Conservation (phyloP, 2,113 vertebrate species). For the Sarotherodon lohbergeri region DNA sequence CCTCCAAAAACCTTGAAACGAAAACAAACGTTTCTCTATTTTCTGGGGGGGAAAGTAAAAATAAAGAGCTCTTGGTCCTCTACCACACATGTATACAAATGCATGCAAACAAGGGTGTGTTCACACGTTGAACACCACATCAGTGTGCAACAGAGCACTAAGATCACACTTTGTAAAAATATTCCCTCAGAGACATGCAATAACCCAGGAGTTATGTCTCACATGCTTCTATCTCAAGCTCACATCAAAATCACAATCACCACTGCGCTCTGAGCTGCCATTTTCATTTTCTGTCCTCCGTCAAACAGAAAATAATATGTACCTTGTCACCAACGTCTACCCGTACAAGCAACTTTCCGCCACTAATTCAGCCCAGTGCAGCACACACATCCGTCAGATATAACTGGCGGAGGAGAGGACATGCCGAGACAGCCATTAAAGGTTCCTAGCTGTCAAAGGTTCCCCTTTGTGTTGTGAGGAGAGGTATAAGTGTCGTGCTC, state of each 20-base stretch:
- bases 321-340: constrained; percentile 60
- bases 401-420: constrained; percentile 57
- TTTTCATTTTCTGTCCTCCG: constrained; percentile 61
- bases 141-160: constrained; percentile 23
- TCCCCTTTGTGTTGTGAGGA: constrained; percentile 70
- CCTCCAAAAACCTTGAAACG: background rate
- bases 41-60: background rate
- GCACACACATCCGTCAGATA: constrained; percentile 62
- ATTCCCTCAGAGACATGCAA: constrained; percentile 35
- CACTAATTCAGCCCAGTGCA: constrained; percentile 53
- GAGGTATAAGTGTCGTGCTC: constrained; percentile 69
- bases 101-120: constrained; percentile 45
- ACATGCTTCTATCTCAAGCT: constrained; percentile 46
- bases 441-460: constrained; percentile 74
- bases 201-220: constrained; percentile 21
- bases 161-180: constrained; percentile 57
- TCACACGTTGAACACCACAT: constrained; percentile 28
- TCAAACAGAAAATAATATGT: constrained; percentile 65
- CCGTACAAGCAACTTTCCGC: constrained; percentile 54
- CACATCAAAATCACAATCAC: constrained; percentile 54
- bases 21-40: background rate
- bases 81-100: constrained; percentile 1
- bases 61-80: background rate
- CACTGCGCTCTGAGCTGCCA: constrained; percentile 32
- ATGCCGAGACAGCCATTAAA: constrained; percentile 72